A percentile compares a stretch with the other conserved stretches of the same genome.
These are phyloP conservation scores for Mylabris phalerata DNA, from an alignment of 1,140 invertebrate species.

Conservation along the genomic window DNA sequence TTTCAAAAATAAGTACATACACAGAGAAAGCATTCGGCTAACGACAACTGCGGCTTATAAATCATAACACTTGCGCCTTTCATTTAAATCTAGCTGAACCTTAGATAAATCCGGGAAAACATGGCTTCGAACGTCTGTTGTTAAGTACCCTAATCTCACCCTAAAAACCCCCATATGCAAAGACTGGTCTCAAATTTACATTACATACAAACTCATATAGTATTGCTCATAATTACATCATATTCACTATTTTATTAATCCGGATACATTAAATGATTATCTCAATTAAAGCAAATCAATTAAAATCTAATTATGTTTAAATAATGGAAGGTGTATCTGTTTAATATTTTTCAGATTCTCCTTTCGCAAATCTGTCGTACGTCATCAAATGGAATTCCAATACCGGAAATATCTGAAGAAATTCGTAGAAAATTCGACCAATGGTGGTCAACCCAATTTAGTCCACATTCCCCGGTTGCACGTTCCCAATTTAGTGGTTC, in stretches of 20 bases:
- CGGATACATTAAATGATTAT: too few relatives aligned
- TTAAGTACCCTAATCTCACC: slow-evolving; percentile 25
- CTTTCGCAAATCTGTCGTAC: slow-evolving; percentile 68
- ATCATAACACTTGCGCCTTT: slow-evolving; percentile 25
- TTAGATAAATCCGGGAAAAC: slow-evolving; percentile 25
- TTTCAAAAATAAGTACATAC: slow-evolving; percentile 20
- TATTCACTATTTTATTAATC: background rate
- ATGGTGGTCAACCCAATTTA: slow-evolving; percentile 60
- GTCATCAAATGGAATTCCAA: slow-evolving; percentile 46
- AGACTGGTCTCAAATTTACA: slow-evolving; percentile 19
- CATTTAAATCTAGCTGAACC: slow-evolving; percentile 25
- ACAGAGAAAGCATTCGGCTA: slow-evolving; percentile 8
- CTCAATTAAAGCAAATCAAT: too few relatives aligned
- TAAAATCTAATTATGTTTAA: too few relatives aligned
- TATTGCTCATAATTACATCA: slow-evolving; percentile 11
- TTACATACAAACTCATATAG: slow-evolving; percentile 10
- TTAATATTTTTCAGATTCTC: slow-evolving; percentile 55
- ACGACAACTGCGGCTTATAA: slow-evolving; percentile 24
- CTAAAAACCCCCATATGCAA: slow-evolving; percentile 24
- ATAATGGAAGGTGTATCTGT: too few relatives aligned
- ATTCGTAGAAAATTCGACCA: slow-evolving; percentile 69
- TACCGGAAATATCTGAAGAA: slow-evolving; percentile 65
- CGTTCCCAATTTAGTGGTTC: slow-evolving; percentile 36
- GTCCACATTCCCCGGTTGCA: slow-evolving; percentile 43
- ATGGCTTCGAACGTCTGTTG: slow-evolving; percentile 20